Evolutionary conservation across 2,888 invertebrate genomes (phyloP).

Genomic region (Nyleta sp.): DNA sequence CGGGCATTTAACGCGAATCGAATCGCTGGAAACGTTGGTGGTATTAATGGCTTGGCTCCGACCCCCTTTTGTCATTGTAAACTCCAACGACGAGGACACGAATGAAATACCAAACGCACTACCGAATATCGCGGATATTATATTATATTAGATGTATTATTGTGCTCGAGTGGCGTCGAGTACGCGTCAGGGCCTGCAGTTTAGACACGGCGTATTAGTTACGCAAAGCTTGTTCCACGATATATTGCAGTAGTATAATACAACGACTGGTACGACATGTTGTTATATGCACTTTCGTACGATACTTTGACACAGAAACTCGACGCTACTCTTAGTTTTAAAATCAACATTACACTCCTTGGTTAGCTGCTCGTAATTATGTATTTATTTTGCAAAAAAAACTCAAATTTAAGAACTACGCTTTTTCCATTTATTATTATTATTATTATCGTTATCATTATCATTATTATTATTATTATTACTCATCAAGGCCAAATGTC

Average conservation of each 20-base stretch:
- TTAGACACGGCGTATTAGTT: conserved; percentile 79
- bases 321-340: conserved; percentile 28
- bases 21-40: conserved; percentile 78
- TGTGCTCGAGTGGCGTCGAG: conserved; percentile 75
- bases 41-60: conserved; percentile 70
- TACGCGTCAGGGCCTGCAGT: conserved; percentile 68
- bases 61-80: conserved; percentile 74
- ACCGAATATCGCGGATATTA: conserved; percentile 72
- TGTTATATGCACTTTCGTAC: conserved; percentile 3
- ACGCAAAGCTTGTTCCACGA: conserved; percentile 67
- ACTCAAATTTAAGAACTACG: too few species aligned
- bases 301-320: not conserved
- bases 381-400: conserved; percentile 38
- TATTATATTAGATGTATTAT: conserved; percentile 64
- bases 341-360: conserved; percentile 32
- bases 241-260: conserved; percentile 64
- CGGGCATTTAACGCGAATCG: conserved; percentile 77
- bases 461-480: too few species aligned
- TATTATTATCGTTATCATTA: not conserved
- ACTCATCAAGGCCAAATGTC: too few species aligned
- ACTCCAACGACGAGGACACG: conserved; percentile 71
- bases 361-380: not conserved
- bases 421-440: too few species aligned
- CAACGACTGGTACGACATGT: conserved; percentile 60
- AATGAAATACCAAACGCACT: conserved; percentile 69